Base-by-base conservation (phyloP, 2,113 vertebrate genomes). In the Psilopsiagon aymara region DNA sequence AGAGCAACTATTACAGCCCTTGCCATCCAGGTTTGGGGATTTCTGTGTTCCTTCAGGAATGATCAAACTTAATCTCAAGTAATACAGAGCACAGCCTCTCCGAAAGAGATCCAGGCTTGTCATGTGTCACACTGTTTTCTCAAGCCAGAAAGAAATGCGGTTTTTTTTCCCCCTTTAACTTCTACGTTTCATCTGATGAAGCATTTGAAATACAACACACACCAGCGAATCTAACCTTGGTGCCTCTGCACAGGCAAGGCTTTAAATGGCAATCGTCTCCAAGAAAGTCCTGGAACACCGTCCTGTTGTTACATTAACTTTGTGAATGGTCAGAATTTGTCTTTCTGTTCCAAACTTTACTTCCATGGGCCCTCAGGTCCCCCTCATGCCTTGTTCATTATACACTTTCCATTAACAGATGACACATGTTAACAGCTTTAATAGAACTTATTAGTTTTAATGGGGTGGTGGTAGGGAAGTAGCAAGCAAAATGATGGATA, bases 401-500 rank as follows among this genome's bases (percentile, higher is more conserved):
- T 82, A 24, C 84, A 46, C 84, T 92, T 82, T 83, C 91, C 93
- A 96, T 92, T 93, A 88, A 94, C 88, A 94, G 91, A 96, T 92
- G 91, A 92, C 95, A 94, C 91, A 95, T 94, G 95, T 86, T 94
- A 96, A 94, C 78, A 69, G 71, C 51, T 71, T 92, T 92, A 91
- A 94, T 90, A 95, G 94, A 95, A 96, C 77, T 96, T 94, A 94
- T 39, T 92, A 87, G 71, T 29, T 94, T 92, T 95, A 97, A 97
- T 95, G 95, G 96, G 86, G 59, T 13, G 43, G 53, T 44, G 67
- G 53, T 76, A 77, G 86, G 94, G 89, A 95, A 86, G 95, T 44
- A 67, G 96, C 79, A 31, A 87, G 81, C 71, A 57, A 84, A 20
- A 92, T 97, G 96, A 97, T 97, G 96, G 92, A 97, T 97, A 97